Percentiles rank a stretch among this genome's conserved stretches.
phyloP scores from a whole-genome alignment of 1,140 invertebrate species.

The Platyura marginata region DNA sequence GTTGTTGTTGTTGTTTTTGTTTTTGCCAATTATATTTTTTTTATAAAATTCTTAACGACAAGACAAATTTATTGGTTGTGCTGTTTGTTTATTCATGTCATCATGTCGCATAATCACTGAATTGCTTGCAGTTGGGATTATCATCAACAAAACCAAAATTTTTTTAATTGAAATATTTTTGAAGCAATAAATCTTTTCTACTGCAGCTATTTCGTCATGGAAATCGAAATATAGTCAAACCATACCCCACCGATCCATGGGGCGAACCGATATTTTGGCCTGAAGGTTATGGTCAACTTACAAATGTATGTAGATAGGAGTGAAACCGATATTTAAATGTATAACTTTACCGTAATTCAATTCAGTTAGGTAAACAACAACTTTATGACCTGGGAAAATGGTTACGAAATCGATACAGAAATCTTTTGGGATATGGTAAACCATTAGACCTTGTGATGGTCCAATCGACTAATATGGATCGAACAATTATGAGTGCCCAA shows the following conservation, averaged over 20 bases:
- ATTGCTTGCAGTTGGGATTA: too few species aligned
- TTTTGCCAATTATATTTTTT: too few species aligned
- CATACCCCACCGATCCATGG: not conserved
- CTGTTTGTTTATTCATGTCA: too few species aligned
- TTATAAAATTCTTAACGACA: too few species aligned
- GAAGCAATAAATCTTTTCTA: too few species aligned
- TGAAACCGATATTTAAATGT: too few species aligned
- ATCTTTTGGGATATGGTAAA: conserved; percentile 30
- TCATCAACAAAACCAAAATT: too few species aligned
- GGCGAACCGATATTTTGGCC: not conserved
- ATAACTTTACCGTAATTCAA: not conserved
- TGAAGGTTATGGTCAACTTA: not conserved
- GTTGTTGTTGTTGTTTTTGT: too few species aligned
- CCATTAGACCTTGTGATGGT: conserved; percentile 41
- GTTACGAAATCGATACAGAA: conserved; percentile 48
- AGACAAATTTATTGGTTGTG: too few species aligned
- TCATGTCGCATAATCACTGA: too few species aligned
- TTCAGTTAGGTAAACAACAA: conserved; percentile 52
- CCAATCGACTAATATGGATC: conserved; percentile 65
- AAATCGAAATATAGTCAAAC: not conserved
- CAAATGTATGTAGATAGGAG: not conserved
- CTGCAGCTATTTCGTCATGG: not conserved
- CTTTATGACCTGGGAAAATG: conserved; percentile 59
- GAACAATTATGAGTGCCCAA: conserved; percentile 78
- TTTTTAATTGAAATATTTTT: too few species aligned